Conservation (phyloP, 1,140 invertebrate species). For the Hormaphis cornu region DNA sequence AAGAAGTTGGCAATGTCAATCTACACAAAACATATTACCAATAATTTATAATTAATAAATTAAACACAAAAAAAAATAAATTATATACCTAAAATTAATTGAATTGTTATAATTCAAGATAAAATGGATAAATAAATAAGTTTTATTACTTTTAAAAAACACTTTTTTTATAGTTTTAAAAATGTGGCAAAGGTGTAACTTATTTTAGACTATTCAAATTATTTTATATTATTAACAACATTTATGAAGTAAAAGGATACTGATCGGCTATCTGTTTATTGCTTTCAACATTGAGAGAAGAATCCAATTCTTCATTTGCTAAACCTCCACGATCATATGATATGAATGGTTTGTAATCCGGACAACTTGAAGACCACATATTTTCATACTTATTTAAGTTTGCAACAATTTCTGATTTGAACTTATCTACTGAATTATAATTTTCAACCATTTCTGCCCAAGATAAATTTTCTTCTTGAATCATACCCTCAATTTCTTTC, state of each 20-base stretch:
- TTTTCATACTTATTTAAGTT: constrained; percentile 2
- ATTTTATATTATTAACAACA: no score
- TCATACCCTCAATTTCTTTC: neutral
- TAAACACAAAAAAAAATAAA: no score
- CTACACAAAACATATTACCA: no score
- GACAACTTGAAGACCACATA: neutral
- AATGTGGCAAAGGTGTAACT: no score
- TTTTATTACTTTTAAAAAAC: no score
- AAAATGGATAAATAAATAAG: no score
- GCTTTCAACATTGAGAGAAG: neutral
- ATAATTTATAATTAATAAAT: no score
- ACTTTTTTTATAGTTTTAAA: neutral
- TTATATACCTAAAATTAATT: no score
- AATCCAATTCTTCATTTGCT: neutral
- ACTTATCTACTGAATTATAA: constrained; percentile 11
- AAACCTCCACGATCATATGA: neutral
- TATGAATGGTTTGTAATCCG: constrained; percentile 10
- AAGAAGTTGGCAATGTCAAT: no score
- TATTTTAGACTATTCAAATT: no score
- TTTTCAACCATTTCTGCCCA: constrained; percentile 6
- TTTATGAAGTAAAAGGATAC: constrained; percentile 4
- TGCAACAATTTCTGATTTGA: neutral
- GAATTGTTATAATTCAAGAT: no score
- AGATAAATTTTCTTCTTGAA: neutral
- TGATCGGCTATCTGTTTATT: constrained; percentile 5